These are phyloP conservation scores for Papilio demoleus DNA, from an alignment of 2,888 invertebrate species.

Conservation along the genomic window DNA sequence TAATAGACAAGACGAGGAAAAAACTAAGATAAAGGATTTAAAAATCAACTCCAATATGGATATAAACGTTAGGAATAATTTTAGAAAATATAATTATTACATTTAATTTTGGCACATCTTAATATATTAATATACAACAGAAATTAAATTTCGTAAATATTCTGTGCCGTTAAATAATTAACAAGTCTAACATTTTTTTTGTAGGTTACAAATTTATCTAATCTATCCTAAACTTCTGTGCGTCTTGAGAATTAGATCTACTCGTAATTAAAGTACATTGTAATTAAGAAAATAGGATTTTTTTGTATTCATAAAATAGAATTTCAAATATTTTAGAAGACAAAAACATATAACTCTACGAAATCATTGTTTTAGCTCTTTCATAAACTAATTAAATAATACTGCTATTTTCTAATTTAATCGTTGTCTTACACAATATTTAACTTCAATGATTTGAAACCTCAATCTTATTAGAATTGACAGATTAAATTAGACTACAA, in stretches of 20 bases:
- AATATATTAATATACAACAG: conserved; percentile 51
- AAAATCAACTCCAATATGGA: conserved; percentile 42
- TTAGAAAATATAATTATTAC: conserved; percentile 47
- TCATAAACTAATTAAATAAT: conserved; percentile 54
- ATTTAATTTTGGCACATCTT: conserved; percentile 75
- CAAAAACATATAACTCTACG: conserved; percentile 61
- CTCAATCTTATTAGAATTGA: conserved; percentile 60
- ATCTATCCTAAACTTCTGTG: conserved; percentile 67
- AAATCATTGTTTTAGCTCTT: conserved; percentile 43
- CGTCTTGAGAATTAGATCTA: conserved; percentile 74
- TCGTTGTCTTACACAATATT: conserved; percentile 64
- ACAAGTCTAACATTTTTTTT: conserved; percentile 41
- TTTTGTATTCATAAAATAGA: conserved; percentile 79
- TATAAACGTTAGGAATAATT: conserved; percentile 51
- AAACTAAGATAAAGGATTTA: conserved; percentile 11
- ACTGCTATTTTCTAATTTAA: conserved; percentile 59
- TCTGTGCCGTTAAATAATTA: conserved; percentile 44
- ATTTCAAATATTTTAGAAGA: conserved; percentile 61
- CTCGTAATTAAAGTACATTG: conserved; percentile 66
- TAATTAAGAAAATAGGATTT: conserved; percentile 80
- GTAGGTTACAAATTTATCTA: conserved; percentile 53
- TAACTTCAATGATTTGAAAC: conserved; percentile 76
- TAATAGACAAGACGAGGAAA: conserved; percentile 18
- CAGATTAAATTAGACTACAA: conserved; percentile 55
- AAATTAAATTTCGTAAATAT: conserved; percentile 46